Conservation (phyloP, 2,797 vertebrate species). For the Anomalospiza imberbis region DNA sequence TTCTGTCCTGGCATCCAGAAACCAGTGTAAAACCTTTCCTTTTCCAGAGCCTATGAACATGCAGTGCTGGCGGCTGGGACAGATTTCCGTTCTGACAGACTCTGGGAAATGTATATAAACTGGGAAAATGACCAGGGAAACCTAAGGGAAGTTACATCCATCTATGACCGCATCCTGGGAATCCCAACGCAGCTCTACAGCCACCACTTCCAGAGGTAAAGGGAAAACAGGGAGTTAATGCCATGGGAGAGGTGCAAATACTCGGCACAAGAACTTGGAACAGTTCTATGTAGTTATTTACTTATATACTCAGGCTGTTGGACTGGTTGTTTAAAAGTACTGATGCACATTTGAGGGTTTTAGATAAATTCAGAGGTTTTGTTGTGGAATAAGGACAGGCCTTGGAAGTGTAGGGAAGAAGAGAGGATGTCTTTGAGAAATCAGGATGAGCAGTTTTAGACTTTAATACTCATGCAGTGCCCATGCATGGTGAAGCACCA, state of each 20-base stretch:
- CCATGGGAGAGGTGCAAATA: accelerated
- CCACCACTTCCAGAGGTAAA: conserved; percentile 94
- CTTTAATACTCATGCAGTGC: accelerated
- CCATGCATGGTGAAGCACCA: accelerated
- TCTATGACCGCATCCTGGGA: conserved; percentile 93
- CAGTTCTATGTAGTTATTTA: accelerated
- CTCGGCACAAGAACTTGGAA: neutral
- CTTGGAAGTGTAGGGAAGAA: neutral
- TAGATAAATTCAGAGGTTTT: neutral
- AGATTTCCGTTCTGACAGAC: conserved; percentile 95
- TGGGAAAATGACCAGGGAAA: conserved; percentile 94
- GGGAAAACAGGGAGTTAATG: neutral
- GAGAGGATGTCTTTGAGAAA: neutral
- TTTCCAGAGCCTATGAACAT: conserved; percentile 90
- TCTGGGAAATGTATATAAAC: conserved; percentile 94
- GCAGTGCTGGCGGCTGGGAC: conserved; percentile 94
- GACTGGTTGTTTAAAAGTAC: neutral
- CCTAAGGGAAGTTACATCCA: conserved; percentile 87
- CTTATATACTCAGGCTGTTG: accelerated
- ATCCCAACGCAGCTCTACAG: conserved; percentile 96
- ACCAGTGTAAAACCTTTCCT: conserved; percentile 18
- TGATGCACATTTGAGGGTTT: neutral
- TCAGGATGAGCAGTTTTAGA: neutral
- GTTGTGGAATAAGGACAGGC: neutral
- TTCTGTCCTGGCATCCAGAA: neutral